A percentile compares a stretch with the other conserved stretches of the same genome.
Conservation (phyloP, 30 jellyfish, hydroid and myxozoan species). For the Turritopsis dohrnii region DNA sequence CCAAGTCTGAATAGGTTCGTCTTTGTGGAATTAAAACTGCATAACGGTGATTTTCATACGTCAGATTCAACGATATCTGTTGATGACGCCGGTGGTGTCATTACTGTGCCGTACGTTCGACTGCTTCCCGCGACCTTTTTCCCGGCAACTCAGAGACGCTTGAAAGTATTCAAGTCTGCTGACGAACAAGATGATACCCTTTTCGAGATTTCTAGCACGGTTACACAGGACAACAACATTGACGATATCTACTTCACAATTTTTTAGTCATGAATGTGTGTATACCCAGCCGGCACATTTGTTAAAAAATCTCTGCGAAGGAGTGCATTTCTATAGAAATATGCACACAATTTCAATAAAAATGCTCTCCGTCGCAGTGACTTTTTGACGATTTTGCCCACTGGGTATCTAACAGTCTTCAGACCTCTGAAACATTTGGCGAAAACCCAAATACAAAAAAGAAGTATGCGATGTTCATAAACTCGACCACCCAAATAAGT, state of each 20-base stretch:
- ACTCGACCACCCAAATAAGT: too few relatives aligned
- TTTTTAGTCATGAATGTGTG: too few relatives aligned
- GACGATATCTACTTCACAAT: neutral
- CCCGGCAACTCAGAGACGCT: neutral
- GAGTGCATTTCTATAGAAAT: too few relatives aligned
- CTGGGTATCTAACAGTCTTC: too few relatives aligned
- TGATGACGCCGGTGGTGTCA: neutral
- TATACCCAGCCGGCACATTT: too few relatives aligned
- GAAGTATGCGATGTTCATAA: too few relatives aligned
- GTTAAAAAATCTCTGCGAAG: too few relatives aligned
- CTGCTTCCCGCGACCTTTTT: neutral
- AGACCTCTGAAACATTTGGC: too few relatives aligned
- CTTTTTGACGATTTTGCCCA: too few relatives aligned
- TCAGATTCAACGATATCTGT: neutral
- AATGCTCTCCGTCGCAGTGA: too few relatives aligned
- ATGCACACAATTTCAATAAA: too few relatives aligned
- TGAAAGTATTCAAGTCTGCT: neutral
- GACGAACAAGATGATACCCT: neutral
- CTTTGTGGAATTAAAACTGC: neutral
- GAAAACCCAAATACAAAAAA: too few relatives aligned
- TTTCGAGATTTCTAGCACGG: neutral
- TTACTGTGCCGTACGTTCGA: neutral
- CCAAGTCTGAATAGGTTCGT: neutral
- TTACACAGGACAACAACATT: neutral
- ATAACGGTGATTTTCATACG: neutral